A percentile compares a stretch with the other conserved stretches of the same genome.
These are phyloP conservation scores for Artibeus jamaicensis DNA, from an alignment of 2,797 vertebrate species.

Conservation along the genomic window DNA sequence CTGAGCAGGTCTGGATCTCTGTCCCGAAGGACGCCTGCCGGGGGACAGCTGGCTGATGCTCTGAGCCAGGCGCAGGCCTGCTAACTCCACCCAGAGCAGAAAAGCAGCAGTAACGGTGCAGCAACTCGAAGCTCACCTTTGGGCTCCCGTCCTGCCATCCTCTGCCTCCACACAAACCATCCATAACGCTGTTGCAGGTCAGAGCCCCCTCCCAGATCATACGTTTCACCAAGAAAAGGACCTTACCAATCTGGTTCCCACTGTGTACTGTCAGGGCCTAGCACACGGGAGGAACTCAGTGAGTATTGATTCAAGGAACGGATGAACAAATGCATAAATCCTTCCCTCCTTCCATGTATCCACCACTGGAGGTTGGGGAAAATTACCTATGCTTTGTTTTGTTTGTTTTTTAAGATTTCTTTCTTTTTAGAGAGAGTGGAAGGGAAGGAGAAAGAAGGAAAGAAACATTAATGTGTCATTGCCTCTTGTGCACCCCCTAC, in stretches of 20 bases:
- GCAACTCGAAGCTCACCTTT: neutral
- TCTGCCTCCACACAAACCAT: neutral
- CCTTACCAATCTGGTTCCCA: neutral
- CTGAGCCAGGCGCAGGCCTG: neutral
- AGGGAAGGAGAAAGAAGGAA: too few species aligned
- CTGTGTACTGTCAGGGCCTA: neutral
- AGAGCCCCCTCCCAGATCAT: neutral
- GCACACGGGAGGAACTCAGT: neutral
- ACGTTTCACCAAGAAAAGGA: neutral
- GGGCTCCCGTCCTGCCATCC: neutral
- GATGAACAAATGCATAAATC: neutral
- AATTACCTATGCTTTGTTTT: neutral
- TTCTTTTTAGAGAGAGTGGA: too few species aligned
- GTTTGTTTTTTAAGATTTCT: too few species aligned
- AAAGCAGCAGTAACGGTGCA: neutral
- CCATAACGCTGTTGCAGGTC: neutral
- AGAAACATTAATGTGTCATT: too few species aligned
- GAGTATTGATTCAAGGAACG: neutral
- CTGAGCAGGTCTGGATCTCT: neutral
- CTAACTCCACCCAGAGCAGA: neutral
- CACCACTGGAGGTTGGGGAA: neutral
- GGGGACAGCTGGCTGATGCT: accelerated
- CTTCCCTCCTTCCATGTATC: neutral
- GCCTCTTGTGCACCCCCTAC: too few species aligned
- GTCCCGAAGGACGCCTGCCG: neutral